Evolutionary conservation across 2,113 vertebrate species (phyloP).

Genomic region (Propithecus coquereli): DNA sequence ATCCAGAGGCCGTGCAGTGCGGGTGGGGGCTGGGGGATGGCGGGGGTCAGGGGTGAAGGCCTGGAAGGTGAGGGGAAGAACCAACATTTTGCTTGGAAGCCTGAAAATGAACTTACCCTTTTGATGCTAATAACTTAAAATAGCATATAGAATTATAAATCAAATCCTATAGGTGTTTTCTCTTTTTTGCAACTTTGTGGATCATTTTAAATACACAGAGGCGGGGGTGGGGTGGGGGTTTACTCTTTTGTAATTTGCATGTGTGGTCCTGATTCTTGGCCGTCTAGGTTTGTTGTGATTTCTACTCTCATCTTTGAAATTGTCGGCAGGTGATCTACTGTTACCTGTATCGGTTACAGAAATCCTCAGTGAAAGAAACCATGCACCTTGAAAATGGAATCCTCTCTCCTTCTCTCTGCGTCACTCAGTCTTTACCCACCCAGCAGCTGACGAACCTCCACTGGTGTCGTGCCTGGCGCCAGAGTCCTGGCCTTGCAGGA

Average conservation of each 20-base stretch:
- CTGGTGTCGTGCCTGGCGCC: not conserved
- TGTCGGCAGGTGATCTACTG: not conserved
- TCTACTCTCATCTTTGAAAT: not conserved
- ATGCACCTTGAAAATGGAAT: not conserved
- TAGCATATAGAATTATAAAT: not conserved
- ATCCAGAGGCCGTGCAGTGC: too few relatives aligned
- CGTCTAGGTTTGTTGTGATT: not conserved
- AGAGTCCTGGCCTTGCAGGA: not conserved
- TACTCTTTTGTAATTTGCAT: not conserved
- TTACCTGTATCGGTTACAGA: not conserved
- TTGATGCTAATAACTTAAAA: not conserved
- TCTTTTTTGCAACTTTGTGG: not conserved
- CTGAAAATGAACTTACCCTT: not conserved
- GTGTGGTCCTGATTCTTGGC: rapidly evolving
- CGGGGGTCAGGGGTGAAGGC: too few relatives aligned
- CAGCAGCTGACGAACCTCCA: not conserved
- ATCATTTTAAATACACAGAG: not conserved
- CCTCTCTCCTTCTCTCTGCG: not conserved
- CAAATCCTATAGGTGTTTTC: not conserved
- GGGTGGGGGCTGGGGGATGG: too few relatives aligned
- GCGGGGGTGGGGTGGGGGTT: rapidly evolving
- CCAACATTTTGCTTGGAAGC: not conserved
- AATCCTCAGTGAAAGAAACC: not conserved
- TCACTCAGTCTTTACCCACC: not conserved
- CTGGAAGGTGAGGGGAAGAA: not conserved